Evolutionary conservation across 2,113 vertebrate species (phyloP).

Genomic region (Colius striatus): DNA sequence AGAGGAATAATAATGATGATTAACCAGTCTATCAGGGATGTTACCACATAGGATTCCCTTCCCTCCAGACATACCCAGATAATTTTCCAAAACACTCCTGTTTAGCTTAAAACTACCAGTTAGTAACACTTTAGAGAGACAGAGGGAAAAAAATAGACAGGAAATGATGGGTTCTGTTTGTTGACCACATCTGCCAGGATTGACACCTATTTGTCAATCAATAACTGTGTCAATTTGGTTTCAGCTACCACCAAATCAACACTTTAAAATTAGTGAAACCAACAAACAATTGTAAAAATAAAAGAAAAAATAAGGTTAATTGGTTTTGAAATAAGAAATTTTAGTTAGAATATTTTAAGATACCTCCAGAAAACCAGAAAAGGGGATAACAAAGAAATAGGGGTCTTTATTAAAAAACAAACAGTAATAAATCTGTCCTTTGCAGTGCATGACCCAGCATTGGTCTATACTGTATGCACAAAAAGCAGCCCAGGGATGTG

Average conservation of each 20-base stretch:
- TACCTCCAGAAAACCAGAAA: slow-evolving; percentile 55
- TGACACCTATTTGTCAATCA: background rate
- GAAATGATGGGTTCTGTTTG: background rate
- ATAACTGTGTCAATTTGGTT: background rate
- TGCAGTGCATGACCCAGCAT: background rate
- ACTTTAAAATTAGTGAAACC: background rate
- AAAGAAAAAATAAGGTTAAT: background rate
- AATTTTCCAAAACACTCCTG: slow-evolving; percentile 1
- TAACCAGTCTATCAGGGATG: slow-evolving; percentile 7
- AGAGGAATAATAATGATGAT: background rate
- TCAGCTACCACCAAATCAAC: slow-evolving; percentile 4
- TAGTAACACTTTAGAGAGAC: background rate
- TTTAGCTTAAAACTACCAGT: slow-evolving; percentile 17
- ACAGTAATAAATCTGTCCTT: background rate
- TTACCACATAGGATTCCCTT: slow-evolving; percentile 10
- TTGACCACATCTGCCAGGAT: slow-evolving; percentile 25
- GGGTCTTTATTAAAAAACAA: background rate
- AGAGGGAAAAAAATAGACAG: fast-evolving
- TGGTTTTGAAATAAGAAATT: slow-evolving; percentile 5
- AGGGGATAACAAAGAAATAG: background rate
- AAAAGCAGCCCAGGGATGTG: background rate
- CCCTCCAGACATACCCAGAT: background rate
- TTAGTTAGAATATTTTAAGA: background rate
- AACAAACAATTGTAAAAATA: background rate
- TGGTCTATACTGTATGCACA: background rate